phyloP scores from a whole-genome alignment of 2,797 vertebrate species.

The Enteromius radiatus region DNA sequence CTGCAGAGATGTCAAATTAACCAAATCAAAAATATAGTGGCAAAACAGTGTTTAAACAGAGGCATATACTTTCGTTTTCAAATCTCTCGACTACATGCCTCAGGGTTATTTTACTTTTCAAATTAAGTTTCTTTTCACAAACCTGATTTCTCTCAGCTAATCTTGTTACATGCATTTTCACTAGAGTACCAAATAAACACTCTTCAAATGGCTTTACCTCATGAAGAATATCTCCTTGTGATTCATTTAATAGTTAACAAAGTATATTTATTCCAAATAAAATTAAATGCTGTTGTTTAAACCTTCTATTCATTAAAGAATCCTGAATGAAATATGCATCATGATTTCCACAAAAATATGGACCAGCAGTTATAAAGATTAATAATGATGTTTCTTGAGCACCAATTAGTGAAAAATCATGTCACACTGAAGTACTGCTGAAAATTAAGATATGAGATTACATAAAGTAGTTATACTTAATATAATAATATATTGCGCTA shows the following conservation, averaged over 20 bases:
- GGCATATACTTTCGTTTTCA: background rate
- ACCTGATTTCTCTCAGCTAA: slow-evolving; percentile 3
- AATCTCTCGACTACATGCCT: background rate
- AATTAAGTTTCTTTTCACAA: background rate
- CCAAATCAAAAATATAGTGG: slow-evolving; percentile 36
- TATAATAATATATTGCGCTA: background rate
- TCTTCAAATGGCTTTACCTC: slow-evolving; percentile 7
- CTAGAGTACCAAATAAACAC: slow-evolving; percentile 46
- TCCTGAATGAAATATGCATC: background rate
- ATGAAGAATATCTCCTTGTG: background rate
- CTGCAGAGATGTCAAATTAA: slow-evolving; percentile 41
- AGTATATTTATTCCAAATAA: background rate
- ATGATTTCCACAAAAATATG: background rate
- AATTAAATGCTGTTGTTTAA: background rate
- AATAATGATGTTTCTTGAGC: background rate
- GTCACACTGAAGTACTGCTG: background rate
- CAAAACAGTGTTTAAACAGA: slow-evolving; percentile 2
- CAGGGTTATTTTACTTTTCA: background rate
- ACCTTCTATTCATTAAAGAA: background rate
- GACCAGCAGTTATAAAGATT: background rate
- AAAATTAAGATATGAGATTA: background rate
- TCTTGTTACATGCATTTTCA: slow-evolving; percentile 9
- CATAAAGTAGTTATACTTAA: no score
- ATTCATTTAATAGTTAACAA: background rate
- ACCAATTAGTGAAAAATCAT: background rate